These are phyloP conservation scores for Torymus auratus DNA, from an alignment of 2,888 invertebrate species.

Conservation along the genomic window DNA sequence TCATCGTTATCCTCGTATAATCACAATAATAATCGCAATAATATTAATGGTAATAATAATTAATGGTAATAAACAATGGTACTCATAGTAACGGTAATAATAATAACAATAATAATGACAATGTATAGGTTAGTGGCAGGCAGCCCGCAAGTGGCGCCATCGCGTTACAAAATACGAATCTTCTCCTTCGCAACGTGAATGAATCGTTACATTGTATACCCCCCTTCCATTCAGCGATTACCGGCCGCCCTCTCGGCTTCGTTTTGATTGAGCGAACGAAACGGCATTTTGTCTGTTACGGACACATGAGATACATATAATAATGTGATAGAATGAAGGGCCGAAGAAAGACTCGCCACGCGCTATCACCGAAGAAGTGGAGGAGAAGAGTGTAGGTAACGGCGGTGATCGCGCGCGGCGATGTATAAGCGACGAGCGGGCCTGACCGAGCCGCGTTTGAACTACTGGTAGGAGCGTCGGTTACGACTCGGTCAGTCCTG, in stretches of 20 bases:
- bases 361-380: no score
- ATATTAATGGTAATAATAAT: conserved; percentile 38
- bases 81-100: conserved; percentile 52
- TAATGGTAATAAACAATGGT: conserved; percentile 29
- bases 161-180: conserved; percentile 70
- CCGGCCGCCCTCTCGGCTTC: not conserved
- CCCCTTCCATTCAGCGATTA: no score
- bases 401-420: no score
- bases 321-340: not conserved
- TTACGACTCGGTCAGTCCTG: no score
- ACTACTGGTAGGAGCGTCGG: no score
- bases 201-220: not conserved
- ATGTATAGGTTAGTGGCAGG: conserved; percentile 60
- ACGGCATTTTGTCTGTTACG: not conserved
- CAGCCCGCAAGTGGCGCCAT: conserved; percentile 60
- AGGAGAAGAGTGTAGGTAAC: no score
- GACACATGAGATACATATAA: not conserved
- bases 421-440: no score
- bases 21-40: conserved; percentile 49
- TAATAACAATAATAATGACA: conserved; percentile 64
- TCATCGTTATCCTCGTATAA: conserved; percentile 47
- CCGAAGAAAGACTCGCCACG: not conserved
- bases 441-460: no score
- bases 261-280: conserved; percentile 26
- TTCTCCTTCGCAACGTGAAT: conserved; percentile 1